A percentile compares a stretch with the other conserved stretches of the same genome.
These are phyloP conservation scores for Diphyllodes magnificus DNA, from an alignment of 2,113 vertebrate species.

Conservation along the genomic window DNA sequence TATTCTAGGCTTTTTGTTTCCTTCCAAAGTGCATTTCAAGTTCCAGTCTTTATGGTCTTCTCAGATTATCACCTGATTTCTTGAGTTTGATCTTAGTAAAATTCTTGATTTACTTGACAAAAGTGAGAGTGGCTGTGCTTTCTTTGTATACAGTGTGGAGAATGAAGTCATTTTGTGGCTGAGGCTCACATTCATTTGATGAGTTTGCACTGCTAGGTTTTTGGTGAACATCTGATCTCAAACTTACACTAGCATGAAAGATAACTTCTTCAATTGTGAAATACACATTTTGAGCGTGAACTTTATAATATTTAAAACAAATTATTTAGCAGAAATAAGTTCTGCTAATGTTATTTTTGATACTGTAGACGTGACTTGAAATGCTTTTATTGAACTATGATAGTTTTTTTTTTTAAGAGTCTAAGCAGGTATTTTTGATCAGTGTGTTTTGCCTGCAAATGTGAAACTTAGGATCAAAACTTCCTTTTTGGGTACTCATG, in stretches of 20 bases:
- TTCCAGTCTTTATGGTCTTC: neutral
- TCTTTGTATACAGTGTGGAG: neutral
- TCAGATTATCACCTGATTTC: neutral
- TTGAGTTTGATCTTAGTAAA: neutral
- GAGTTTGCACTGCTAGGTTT: neutral
- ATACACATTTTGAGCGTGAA: neutral
- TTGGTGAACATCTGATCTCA: neutral
- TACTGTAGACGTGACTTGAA: neutral
- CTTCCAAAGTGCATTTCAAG: neutral
- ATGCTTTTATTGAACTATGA: neutral
- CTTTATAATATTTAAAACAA: neutral
- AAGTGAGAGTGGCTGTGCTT: neutral
- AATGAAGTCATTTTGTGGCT: neutral
- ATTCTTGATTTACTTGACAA: neutral
- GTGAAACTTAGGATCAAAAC: neutral
- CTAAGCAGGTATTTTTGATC: neutral
- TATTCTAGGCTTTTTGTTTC: neutral
- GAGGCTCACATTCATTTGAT: neutral
- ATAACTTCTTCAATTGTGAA: neutral
- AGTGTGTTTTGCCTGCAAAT: neutral
- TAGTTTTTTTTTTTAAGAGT: neutral
- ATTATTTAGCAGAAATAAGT: neutral
- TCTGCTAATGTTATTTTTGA: neutral
- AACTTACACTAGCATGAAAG: neutral
- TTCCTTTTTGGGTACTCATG: neutral